Evolutionary conservation across 1,140 invertebrate genomes (phyloP).

Genomic region (Daktulosphaira vitifoliae): DNA sequence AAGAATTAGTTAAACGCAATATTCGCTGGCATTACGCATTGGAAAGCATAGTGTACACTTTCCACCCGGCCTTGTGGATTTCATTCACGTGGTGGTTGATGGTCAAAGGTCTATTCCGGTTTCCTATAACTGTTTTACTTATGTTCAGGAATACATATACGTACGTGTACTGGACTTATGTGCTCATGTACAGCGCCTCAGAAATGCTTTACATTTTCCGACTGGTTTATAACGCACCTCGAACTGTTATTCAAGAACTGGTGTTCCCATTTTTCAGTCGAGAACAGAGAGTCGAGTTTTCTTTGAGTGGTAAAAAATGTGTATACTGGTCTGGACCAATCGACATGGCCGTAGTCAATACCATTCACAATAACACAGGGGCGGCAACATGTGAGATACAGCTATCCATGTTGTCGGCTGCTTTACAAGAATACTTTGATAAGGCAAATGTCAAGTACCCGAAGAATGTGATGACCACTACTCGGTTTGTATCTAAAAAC

Average conservation of each 20-base stretch:
- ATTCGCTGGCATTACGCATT: conserved; percentile 32
- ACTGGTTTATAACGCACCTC: conserved; percentile 50
- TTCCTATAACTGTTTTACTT: conserved; percentile 35
- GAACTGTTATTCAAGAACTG: conserved; percentile 50
- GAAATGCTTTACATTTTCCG: conserved; percentile 50
- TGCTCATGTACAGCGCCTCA: conserved; percentile 48
- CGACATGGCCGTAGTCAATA: conserved; percentile 46
- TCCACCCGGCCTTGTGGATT: conserved; percentile 35
- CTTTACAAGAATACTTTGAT: conserved; percentile 55
- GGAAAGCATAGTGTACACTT: conserved; percentile 33
- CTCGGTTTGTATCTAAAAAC: conserved; percentile 49
- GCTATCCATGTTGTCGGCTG: conserved; percentile 53
- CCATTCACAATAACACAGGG: conserved; percentile 51
- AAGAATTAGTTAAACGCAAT: conserved; percentile 35
- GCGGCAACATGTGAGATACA: conserved; percentile 60
- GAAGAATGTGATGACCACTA: conserved; percentile 50
- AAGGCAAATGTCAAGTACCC: conserved; percentile 44
- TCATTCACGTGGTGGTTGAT: conserved; percentile 36
- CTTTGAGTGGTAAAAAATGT: conserved; percentile 63
- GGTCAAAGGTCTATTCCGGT: conserved; percentile 35
- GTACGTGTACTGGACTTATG: conserved; percentile 42
- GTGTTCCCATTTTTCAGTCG: conserved; percentile 37
- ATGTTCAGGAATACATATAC: conserved; percentile 32
- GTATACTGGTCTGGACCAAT: conserved; percentile 65
- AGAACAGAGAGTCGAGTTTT: conserved; percentile 55